A percentile compares a stretch with the other conserved stretches of the same genome.
Evolutionary conservation across 2,113 vertebrate genomes (phyloP).

Genomic region (Spea bombifrons): DNA sequence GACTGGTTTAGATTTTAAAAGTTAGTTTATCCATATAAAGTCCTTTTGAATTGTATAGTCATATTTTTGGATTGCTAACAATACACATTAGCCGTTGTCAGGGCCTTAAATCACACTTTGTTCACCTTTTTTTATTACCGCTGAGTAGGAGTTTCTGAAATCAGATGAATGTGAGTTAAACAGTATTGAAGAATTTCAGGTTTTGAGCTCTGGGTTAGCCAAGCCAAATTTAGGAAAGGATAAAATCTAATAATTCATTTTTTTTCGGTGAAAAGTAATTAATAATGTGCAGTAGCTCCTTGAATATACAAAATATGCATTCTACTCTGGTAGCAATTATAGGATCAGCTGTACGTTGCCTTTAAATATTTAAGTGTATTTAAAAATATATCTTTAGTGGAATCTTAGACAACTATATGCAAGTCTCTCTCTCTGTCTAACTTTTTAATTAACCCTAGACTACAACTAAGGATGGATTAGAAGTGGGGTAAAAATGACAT

Average conservation of each 20-base stretch:
- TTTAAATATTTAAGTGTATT: background rate
- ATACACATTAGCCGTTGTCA: conserved; percentile 41
- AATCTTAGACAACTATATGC: no score
- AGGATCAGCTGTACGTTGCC: background rate
- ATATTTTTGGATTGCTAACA: conserved; percentile 43
- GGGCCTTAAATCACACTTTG: conserved; percentile 28
- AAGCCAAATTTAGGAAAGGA: conserved; percentile 6
- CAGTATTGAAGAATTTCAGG: background rate
- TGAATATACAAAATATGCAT: background rate
- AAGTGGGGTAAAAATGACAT: no score
- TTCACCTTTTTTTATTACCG: conserved; percentile 40
- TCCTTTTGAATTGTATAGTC: conserved; percentile 35
- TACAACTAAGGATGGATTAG: no score
- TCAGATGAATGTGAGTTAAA: conserved; percentile 19
- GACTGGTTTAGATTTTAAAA: conserved; percentile 16
- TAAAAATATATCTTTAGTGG: no score
- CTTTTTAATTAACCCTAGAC: no score
- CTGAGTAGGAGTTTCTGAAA: conserved; percentile 30
- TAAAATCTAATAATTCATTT: conserved; percentile 7
- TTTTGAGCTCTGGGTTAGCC: background rate
- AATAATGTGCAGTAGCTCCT: background rate
- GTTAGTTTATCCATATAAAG: conserved; percentile 34
- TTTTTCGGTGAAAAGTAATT: background rate
- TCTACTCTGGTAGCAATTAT: background rate
- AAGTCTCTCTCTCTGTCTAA: no score